Base-by-base conservation (phyloP, 2,113 vertebrate genomes). In the Siniperca knerii region DNA sequence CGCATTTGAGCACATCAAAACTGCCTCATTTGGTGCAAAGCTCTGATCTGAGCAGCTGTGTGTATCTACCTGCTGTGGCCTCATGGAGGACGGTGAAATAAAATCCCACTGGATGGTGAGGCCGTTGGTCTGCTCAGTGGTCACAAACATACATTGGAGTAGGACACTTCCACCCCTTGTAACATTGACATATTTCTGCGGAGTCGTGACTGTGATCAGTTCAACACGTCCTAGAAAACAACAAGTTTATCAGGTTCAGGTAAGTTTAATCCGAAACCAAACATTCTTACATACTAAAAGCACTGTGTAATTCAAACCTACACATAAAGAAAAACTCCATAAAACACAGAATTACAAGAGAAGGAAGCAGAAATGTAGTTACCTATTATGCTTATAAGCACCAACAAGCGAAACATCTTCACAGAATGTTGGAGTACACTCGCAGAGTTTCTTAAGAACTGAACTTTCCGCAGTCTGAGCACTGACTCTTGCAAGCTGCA, bases 81-180 rank as follows among this genome's bases (percentile, higher is more conserved):
- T 52, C 57, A 67, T 1, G 25, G 85, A 44, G 18, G 55, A 55
- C 16, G 42, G 54, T 20, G 89, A 79, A 66, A 60, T 40, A 79
- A 94, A 89, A 7, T 84, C 75, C 94, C 93, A 95, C 82, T 92
- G 84, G 77, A 94, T 84, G 78, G 18, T 88, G 1, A 95, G 90
- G 18, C 18, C 7, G 33, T 16, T 79, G 18, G 90, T 88, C 3
- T 81, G 15, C 1, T 6, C 23, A 4, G 12, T 64, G 1, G 93
- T 93, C 9, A 2, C 13, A 68, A 93, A 95, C 5, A 0, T 64
- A 55, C 94, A 95, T n/a, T 64, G 42, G 7, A 95, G 90, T 2
- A 66, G 46, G 42, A 66, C 79, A 8, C 7, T 85, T 29, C 5
- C 46, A 37, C 92, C 93, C 9, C 1, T 12, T 15, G 92, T 93